Evolutionary conservation across 2,888 invertebrate genomes (phyloP), one percentile per base, ranked within the genome.

Genomic region (Pseudeuparius sepicola): DNA sequence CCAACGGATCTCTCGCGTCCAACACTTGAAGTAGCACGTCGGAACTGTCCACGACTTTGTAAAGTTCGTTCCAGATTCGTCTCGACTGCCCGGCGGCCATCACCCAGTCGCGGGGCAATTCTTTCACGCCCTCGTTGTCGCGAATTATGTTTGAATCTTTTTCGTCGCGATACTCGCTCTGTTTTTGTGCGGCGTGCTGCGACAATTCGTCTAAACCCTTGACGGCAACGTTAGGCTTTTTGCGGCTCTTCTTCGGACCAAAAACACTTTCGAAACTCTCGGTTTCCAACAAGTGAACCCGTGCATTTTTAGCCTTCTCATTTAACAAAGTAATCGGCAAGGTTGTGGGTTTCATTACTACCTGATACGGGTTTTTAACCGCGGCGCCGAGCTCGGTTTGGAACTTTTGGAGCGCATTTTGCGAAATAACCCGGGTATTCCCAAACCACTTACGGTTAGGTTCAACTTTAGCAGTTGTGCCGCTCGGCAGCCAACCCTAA

Each of bases 361-460:
- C 87, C 67, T 96, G 88, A 59, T 96, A 99, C 0, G 98, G 97
- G 65, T 97, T 93, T 55, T 83, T 90, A 34, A 92, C 72, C 16
- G 86, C 96, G 52, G 87, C 86, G 11, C 92, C 93, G 57, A 99
- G 76, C 64, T 96, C 96, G 24, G 86, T 86, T 67, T 98, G 86
- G 54, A 89, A 88, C 55, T 85, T 87, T 60, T 88, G 88, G 16
- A 89, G 56, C 0, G 87, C 81, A 53, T 73, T 80, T 64, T 98
- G 97, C 1, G 92, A 85, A 47, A 98, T 90, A 0, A 98, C 94
- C 43, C 94, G 73, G 0, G 97, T 94, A 60, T 99, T 99, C 10
- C 96, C 94, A 63, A 99, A 99, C 98, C 98, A 99, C 59, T 86
- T 90, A 52, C 93, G 88, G 49, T 89, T 94, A 2, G 98, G 98